Percentiles rank a stretch among this genome's conserved stretches.
phyloP scores from a whole-genome alignment of 2,888 invertebrate species.

The Eupithecia pulchellata region DNA sequence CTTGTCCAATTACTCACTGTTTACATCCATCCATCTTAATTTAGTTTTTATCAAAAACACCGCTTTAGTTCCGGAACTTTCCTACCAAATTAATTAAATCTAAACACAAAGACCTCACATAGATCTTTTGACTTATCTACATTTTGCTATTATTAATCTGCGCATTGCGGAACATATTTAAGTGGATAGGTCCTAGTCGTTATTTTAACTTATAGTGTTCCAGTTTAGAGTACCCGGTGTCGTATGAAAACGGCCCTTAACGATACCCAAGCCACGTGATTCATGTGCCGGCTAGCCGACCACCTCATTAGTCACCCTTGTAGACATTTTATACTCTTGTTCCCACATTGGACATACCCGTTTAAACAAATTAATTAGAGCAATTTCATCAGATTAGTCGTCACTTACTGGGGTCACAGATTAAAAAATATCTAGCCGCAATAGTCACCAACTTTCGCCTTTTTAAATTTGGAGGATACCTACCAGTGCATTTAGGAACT shows the following conservation, averaged over 20 bases:
- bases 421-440: no score
- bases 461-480: no score
- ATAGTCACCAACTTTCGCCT: no score
- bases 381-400: conserved; percentile 10
- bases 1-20: background rate
- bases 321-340: conserved; percentile 79
- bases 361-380: conserved; percentile 55
- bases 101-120: background rate
- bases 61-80: background rate
- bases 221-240: conserved; percentile 28
- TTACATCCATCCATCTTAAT: background rate
- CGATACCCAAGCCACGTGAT: conserved; percentile 36
- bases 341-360: conserved; percentile 86
- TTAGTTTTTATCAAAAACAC: background rate
- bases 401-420: background rate
- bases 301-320: conserved; percentile 39
- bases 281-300: conserved; percentile 23
- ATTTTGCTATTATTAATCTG: background rate
- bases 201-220: background rate
- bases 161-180: background rate
- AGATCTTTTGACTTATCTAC: background rate
- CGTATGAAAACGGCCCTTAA: conserved; percentile 38
- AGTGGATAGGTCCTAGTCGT: background rate
- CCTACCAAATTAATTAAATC: background rate
- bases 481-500: no score